Percentiles rank a stretch among this genome's conserved stretches.
phyloP scores from a whole-genome alignment of 2,797 vertebrate genomes.

The Amblyraja radiata region DNA sequence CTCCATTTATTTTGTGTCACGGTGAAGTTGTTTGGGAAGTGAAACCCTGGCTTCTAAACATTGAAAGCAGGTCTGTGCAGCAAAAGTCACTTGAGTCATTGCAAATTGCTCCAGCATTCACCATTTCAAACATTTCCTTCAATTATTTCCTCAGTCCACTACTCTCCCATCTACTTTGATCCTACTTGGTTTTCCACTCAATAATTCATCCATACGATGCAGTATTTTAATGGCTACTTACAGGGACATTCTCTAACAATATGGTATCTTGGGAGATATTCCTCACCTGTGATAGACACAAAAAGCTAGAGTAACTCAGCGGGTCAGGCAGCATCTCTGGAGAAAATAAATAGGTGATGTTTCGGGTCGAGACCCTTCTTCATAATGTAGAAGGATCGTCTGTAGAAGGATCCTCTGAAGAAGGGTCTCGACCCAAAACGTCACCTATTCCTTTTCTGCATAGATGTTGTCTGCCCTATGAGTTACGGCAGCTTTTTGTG shows the following conservation, averaged over 20 bases:
- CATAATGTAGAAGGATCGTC: no score
- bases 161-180: no score
- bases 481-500: no score
- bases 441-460: no score
- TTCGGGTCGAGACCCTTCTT: no score
- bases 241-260: not conserved
- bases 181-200: not conserved
- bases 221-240: not conserved
- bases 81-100: not conserved
- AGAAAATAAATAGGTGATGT: no score
- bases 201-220: not conserved
- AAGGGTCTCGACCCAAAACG: no score
- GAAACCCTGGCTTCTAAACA: not conserved
- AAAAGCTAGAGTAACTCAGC: no score
- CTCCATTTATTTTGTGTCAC: not conserved
- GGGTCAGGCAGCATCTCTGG: no score
- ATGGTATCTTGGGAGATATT: not conserved
- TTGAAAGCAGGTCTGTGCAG: not conserved
- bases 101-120: not conserved
- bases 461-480: no score
- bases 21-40: not conserved
- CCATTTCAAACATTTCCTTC: no score
- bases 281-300: not conserved
- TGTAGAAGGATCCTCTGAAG: no score
- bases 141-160: not conserved